Evolutionary conservation across 2,113 vertebrate genomes (phyloP).

Genomic region (Anoura caudifer): DNA sequence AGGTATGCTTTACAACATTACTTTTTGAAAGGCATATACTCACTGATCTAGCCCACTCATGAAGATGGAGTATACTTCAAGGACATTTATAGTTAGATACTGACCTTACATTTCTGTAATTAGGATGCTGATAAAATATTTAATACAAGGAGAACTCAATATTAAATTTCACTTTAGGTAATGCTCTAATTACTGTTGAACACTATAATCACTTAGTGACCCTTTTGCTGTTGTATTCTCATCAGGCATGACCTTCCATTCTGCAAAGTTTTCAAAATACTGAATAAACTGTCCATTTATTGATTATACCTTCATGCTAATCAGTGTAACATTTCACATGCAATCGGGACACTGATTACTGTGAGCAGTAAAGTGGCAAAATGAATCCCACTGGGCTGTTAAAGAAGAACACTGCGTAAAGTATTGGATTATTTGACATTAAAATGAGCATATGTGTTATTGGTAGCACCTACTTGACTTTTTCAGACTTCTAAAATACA

Average conservation of each 20-base stretch:
- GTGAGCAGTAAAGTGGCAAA: conserved; percentile 49
- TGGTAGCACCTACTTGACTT: background rate
- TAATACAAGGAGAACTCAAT: background rate
- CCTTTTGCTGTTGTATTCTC: conserved; percentile 65
- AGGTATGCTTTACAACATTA: background rate
- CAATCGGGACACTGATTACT: conserved; percentile 68
- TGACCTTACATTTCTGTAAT: background rate
- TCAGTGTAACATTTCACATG: conserved; percentile 67
- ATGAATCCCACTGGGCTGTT: conserved; percentile 20
- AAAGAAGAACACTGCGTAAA: background rate
- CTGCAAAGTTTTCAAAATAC: conserved; percentile 62
- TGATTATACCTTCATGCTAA: conserved; percentile 71
- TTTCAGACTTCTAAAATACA: background rate
- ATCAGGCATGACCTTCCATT: conserved; percentile 71
- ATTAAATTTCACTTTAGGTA: conserved; percentile 3
- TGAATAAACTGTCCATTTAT: conserved; percentile 71
- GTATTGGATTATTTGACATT: background rate
- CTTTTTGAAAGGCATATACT: background rate
- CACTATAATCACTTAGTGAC: conserved; percentile 50
- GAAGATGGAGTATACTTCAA: background rate
- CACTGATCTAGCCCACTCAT: background rate
- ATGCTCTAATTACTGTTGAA: conserved; percentile 64
- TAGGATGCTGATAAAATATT: background rate
- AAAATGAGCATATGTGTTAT: background rate
- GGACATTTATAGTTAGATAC: background rate